Conservation (phyloP, 2,888 invertebrate species). For the Caenorhabditis becei region DNA sequence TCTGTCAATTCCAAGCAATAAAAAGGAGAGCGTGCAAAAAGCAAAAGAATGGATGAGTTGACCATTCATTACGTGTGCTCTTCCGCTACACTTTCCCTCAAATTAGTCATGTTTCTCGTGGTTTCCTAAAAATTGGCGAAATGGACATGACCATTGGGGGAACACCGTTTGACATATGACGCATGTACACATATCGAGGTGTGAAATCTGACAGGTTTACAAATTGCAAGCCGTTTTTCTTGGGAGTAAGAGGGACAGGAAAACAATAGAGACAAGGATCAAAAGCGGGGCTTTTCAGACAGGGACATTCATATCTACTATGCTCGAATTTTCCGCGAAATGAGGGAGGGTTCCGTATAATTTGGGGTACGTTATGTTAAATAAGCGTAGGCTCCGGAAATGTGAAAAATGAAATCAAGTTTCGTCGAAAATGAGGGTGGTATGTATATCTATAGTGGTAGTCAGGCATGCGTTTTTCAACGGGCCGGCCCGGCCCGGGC, state of each 20-base stretch:
- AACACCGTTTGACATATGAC: background rate
- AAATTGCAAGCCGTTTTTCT: background rate
- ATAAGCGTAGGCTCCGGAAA: too few species aligned
- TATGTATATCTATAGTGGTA: too few species aligned
- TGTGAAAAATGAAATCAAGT: too few species aligned
- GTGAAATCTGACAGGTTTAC: constrained; percentile 22
- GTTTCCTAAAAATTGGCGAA: too few species aligned
- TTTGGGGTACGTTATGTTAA: too few species aligned
- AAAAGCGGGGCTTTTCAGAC: too few species aligned
- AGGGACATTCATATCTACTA: too few species aligned
- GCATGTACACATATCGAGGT: constrained; percentile 11
- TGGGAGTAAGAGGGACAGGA: background rate
- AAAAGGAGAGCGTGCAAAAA: constrained; percentile 20
- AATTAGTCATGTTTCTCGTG: background rate
- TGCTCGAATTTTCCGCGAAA: too few species aligned
- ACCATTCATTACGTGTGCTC: background rate
- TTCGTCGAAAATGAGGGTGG: too few species aligned
- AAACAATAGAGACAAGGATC: background rate
- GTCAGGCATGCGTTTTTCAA: too few species aligned
- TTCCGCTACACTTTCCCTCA: background rate
- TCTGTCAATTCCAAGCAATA: constrained; percentile 19
- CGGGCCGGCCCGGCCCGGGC: too few species aligned
- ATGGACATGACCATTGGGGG: background rate
- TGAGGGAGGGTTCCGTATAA: too few species aligned
- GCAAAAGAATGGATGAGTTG: constrained; percentile 21